phyloP scores from a whole-genome alignment of 2,797 vertebrate genomes.

The Melopsittacus undulatus region DNA sequence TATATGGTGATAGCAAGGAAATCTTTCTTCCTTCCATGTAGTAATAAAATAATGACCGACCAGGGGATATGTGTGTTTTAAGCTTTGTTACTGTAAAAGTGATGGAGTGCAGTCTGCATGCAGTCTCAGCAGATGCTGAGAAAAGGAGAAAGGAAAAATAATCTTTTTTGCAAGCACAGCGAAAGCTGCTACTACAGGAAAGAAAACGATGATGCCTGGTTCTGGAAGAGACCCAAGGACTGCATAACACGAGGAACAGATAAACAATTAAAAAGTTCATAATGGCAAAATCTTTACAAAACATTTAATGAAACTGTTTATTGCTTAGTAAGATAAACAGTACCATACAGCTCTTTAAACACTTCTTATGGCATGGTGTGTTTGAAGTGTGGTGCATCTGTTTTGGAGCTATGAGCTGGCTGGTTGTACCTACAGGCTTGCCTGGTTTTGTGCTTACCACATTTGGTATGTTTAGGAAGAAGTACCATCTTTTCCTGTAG shows the following conservation, averaged over 20 bases:
- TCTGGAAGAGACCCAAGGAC: neutral
- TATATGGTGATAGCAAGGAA: conserved; percentile 51
- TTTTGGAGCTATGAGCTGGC: neutral
- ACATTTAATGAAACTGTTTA: neutral
- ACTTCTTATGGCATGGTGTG: neutral
- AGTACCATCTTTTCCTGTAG: neutral
- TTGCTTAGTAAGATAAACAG: neutral
- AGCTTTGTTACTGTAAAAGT: conserved; percentile 52
- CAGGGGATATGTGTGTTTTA: conserved; percentile 23
- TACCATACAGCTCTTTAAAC: neutral
- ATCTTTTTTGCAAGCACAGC: neutral
- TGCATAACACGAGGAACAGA: neutral
- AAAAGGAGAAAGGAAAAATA: conserved; percentile 41
- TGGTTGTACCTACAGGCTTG: neutral
- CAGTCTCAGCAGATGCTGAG: conserved; percentile 45
- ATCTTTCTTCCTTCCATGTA: conserved; percentile 46
- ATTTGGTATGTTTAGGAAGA: neutral
- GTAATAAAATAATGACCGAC: conserved; percentile 60
- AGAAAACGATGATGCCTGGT: neutral
- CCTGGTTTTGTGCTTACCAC: neutral
- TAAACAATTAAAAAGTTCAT: neutral
- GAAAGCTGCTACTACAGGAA: conserved; percentile 42
- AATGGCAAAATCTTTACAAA: conserved; percentile 7
- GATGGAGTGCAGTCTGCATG: conserved; percentile 41
- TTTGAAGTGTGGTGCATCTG: neutral